Evolutionary conservation across 64 coral and sea anemone species (phyloP), one percentile per base, ranked within the genome.

Genomic region (Stichodactyla mertensii): DNA sequence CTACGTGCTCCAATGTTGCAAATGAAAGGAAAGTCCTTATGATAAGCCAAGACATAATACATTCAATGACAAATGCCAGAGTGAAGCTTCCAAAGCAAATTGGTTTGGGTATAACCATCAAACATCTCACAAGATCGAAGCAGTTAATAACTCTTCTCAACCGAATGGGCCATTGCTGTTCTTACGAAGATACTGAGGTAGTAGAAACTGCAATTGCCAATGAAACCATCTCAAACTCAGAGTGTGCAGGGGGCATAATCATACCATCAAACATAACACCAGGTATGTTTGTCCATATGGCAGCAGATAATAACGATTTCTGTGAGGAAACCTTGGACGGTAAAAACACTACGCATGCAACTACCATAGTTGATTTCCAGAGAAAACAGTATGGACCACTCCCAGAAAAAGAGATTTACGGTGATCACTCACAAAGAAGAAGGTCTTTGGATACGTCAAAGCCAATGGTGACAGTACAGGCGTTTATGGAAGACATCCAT

Each of bases 201-300:
- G 79, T 89, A 16, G 88, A 92, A 86, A 88, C 86, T n/a, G 92
- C 90, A 87, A 81, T 95, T 78, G 90, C 94, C 86, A 78, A 89
- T 28, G 94, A 92, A 80, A 83, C 88, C 77, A 86, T 95, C 71
- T 84, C 83, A 52, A 87, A 83, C 81, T 79, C 64, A 22, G 84
- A 88, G 82, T 13, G 52, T 20, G 70, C 83, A n/a, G 61, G 82
- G 55, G 91, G 91, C 5, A 74, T 86, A 61, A 77, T 90, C 8
- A 90, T 93, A 62, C 94, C 88, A 80, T 90, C 88, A 69, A 86
- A 82, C 64, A 88, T 88, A 7, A 69, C 53, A 52, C 64, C 86
- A 23, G 86, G 86, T 52, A 10, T 79, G 8, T 88, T 92, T 88
- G 45, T 88, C 7, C 86, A 92, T 55, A 88, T 92, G 36, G 82